phyloP scores from a whole-genome alignment of 1,140 invertebrate genomes.

The Calliphora vicina region DNA sequence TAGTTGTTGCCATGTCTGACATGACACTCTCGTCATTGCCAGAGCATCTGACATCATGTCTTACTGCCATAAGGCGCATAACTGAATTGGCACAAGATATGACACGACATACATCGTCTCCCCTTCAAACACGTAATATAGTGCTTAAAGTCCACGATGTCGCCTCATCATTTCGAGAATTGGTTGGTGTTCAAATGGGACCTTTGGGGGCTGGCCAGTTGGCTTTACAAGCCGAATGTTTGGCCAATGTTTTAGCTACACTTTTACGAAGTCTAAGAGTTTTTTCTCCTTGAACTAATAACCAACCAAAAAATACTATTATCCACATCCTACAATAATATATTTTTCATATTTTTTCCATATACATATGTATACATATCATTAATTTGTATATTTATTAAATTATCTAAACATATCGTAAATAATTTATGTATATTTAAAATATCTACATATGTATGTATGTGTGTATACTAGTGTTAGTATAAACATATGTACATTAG shows the following conservation, averaged over 20 bases:
- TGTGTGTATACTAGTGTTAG: too few relatives aligned
- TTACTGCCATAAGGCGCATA: slow-evolving; percentile 73
- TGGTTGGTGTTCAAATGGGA: slow-evolving; percentile 71
- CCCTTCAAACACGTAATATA: slow-evolving; percentile 80
- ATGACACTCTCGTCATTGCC: slow-evolving; percentile 66
- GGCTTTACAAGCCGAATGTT: slow-evolving; percentile 77
- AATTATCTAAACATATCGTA: not conserved
- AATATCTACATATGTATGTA: not conserved
- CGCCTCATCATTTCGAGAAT: slow-evolving; percentile 77
- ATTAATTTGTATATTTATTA: not conserved
- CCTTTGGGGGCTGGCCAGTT: slow-evolving; percentile 68
- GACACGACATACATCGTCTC: slow-evolving; percentile 76
- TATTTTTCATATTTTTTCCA: not conserved
- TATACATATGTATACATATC: too few relatives aligned
- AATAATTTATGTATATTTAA: not conserved
- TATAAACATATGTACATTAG: not conserved
- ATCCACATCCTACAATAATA: not conserved
- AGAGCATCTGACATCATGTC: slow-evolving; percentile 74
- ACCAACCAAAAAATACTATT: not conserved
- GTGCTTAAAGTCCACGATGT: slow-evolving; percentile 82
- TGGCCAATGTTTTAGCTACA: slow-evolving; percentile 82
- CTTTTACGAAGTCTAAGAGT: slow-evolving; percentile 81
- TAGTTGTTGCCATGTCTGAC: slow-evolving; percentile 82
- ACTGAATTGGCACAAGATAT: slow-evolving; percentile 76
- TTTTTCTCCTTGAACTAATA: slow-evolving; percentile 74